These are phyloP conservation scores for Hyles lineata DNA, from an alignment of 2,888 invertebrate species.

Conservation along the genomic window DNA sequence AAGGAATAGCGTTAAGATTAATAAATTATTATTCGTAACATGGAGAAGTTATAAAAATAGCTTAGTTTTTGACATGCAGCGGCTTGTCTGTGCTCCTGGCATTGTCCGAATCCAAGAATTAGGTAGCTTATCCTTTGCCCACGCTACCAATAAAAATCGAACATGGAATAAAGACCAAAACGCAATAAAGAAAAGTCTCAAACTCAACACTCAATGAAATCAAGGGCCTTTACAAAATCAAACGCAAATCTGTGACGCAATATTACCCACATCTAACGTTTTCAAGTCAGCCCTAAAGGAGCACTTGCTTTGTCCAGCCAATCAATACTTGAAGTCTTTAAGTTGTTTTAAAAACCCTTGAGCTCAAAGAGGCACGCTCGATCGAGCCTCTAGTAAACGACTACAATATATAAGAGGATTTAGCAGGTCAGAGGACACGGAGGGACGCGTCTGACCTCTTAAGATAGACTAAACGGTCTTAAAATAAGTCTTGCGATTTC, in stretches of 20 bases:
- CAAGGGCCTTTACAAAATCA: neutral
- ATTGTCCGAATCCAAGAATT: too few relatives aligned
- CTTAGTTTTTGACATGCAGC: too few relatives aligned
- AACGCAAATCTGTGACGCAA: neutral
- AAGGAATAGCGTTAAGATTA: too few relatives aligned
- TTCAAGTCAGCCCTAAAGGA: neutral
- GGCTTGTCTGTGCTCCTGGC: too few relatives aligned
- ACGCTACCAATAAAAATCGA: too few relatives aligned
- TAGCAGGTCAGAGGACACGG: slow-evolving; percentile 54
- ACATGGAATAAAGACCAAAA: neutral
- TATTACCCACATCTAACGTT: neutral
- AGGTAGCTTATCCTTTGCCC: too few relatives aligned
- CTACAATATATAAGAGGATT: slow-evolving; percentile 56
- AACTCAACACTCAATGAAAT: neutral
- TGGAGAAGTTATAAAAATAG: too few relatives aligned
- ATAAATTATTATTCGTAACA: too few relatives aligned
- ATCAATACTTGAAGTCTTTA: slow-evolving; percentile 18
- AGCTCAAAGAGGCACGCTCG: slow-evolving; percentile 44
- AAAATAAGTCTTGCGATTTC: slow-evolving; percentile 29
- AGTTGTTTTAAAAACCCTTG: slow-evolving; percentile 47
- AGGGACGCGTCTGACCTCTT: slow-evolving; percentile 48
- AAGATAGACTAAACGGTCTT: slow-evolving; percentile 44
- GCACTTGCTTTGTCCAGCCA: neutral
- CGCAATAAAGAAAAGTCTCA: neutral
- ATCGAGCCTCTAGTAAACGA: slow-evolving; percentile 43